Conservation (phyloP, 2,113 vertebrate genomes). For the Tragelaphus buxtoni region DNA sequence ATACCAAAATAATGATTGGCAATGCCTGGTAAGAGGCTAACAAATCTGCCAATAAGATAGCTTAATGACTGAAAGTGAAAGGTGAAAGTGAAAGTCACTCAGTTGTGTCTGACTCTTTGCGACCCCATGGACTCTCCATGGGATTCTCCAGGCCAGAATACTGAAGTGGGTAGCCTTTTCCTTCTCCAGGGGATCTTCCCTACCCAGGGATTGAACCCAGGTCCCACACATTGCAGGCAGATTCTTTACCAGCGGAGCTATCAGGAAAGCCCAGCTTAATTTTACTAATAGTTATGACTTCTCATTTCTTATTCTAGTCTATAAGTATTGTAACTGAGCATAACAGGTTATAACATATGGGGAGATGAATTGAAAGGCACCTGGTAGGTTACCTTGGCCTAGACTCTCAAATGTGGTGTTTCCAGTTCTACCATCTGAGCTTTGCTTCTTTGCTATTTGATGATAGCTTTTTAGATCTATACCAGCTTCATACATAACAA, state of each 20-base stretch:
- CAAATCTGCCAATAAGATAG: background rate
- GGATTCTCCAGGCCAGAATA: background rate
- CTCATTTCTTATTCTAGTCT: background rate
- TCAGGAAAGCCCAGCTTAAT: background rate
- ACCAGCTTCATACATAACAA: background rate
- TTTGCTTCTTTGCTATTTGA: background rate
- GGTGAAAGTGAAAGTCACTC: background rate
- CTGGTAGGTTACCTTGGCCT: background rate
- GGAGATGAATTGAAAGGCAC: background rate
- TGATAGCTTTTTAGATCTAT: background rate
- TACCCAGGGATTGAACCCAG: background rate
- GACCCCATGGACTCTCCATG: background rate
- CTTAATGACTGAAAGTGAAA: background rate
- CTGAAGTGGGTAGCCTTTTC: background rate
- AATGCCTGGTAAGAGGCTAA: slow-evolving; percentile 2
- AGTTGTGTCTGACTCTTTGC: background rate
- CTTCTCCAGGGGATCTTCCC: background rate
- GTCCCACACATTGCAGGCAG: background rate
- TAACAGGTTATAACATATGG: background rate
- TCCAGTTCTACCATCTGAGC: background rate
- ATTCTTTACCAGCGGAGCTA: background rate
- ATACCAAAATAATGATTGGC: slow-evolving; percentile 26
- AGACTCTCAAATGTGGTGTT: background rate
- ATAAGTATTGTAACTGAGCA: background rate
- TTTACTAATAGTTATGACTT: slow-evolving; percentile 32